A percentile compares a stretch with the other conserved stretches of the same genome.
phyloP scores from a whole-genome alignment of 2,113 vertebrate genomes.

The Myodes glareolus region DNA sequence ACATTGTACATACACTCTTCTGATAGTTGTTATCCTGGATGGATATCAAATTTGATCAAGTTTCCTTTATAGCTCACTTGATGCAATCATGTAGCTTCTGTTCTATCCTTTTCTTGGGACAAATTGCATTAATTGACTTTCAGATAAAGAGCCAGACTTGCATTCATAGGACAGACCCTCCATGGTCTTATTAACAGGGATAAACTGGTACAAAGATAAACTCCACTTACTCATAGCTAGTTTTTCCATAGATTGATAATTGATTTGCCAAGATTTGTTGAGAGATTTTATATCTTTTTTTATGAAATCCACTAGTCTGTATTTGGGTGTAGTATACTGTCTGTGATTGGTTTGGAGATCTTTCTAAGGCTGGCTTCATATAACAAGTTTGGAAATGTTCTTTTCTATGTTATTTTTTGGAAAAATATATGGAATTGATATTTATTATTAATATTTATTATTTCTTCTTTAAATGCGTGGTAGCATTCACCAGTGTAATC shows the following conservation, averaged over 20 bases:
- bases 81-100: not conserved
- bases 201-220: not conserved
- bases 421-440: not conserved
- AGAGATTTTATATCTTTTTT: not conserved
- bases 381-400: not conserved
- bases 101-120: conserved; percentile 37
- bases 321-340: not conserved
- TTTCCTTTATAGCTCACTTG: conserved; percentile 22
- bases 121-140: conserved; percentile 22
- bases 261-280: conserved; percentile 23
- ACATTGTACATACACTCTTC: not conserved
- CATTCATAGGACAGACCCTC: not conserved
- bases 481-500: conserved; percentile 18
- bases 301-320: not conserved
- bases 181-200: not conserved
- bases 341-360: not conserved
- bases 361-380: not conserved
- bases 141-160: not conserved
- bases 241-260: not conserved
- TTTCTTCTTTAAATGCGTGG: conserved; percentile 8
- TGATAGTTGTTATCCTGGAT: not conserved
- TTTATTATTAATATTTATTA: conserved; percentile 24
- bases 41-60: conserved; percentile 2
- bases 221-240: not conserved
- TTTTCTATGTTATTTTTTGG: conserved; percentile 9